Evolutionary conservation across 2,888 invertebrate species (phyloP), one percentile per base, ranked within the genome.

Genomic region (Rhagium mordax): DNA sequence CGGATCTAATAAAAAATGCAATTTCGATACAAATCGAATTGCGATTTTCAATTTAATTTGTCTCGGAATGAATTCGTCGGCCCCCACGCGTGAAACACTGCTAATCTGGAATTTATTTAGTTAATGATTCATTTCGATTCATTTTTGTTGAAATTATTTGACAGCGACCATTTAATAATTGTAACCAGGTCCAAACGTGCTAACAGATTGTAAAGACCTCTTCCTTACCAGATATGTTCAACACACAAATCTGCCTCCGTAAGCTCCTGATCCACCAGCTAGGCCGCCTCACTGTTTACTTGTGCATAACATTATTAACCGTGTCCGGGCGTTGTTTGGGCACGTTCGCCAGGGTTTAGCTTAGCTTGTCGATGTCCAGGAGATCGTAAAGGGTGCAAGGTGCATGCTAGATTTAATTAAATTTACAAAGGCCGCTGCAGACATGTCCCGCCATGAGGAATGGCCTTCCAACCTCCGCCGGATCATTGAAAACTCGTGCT

Each of bases 11-110:
- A 65, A 65, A 65, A 65, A 62, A 27, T 27, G 51, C 27, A 49
- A 51, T 65, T 65, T 51, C 49, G 64, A 65, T 65, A 65, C 51
- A 49, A 65, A 65, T 65, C 51, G 51, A 65, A 51, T 65, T 65
- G 20, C 51, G 6, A 10, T 15, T 51, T 65, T 29, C 64, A 65
- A 65, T 65, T 61, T 61, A 61, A 61, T 61, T 29, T 51, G 10
- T 49, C 64, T 16, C 29, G 20, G 20, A 47, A 61, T 41, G 16
- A 61, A 48, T 41, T 41, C 61, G 7, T 41, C 10, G 13, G 41
- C 8, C 3, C 13, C 13, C 7, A 41, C 41, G 16, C 20, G 10
- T 10, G 10, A 41, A 41, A 21, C 20, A 41, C n/a, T 20, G 29
- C 29, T 27, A 27, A 51, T 3, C 51, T 8, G 8, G 51, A 51